These are phyloP conservation scores for Chloropsis cyanopogon DNA, from an alignment of 2,113 vertebrate species.

Conservation along the genomic window DNA sequence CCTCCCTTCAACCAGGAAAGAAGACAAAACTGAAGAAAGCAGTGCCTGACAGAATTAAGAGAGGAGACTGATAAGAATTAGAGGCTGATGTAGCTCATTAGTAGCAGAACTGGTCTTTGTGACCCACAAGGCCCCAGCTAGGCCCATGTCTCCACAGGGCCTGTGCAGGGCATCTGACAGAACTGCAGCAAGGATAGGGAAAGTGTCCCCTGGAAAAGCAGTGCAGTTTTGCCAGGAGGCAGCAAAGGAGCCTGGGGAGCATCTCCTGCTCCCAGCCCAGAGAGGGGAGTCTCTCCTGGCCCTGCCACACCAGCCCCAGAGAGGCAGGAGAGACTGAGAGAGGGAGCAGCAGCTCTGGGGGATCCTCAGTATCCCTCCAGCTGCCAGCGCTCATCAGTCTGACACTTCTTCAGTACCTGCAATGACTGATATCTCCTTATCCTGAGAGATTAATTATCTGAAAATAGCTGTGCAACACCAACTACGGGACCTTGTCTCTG, in stretches of 20 bases:
- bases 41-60: neutral
- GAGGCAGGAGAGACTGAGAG: neutral
- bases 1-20: neutral
- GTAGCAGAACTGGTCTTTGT: neutral
- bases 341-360: neutral
- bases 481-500: neutral
- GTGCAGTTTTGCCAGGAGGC: neutral
- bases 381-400: neutral
- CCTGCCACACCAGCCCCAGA: neutral
- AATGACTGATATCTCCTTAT: conserved; percentile 34
- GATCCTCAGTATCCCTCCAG: neutral
- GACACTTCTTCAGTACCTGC: conserved; percentile 2
- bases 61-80: neutral
- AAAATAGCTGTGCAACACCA: neutral
- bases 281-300: neutral
- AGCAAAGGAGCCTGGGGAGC: neutral
- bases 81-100: neutral
- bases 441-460: conserved; percentile 44
- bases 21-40: neutral
- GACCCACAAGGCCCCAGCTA: neutral
- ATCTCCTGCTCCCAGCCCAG: neutral
- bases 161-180: neutral
- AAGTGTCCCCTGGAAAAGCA: neutral
- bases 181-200: neutral
- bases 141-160: neutral